phyloP scores from a whole-genome alignment of 2,888 invertebrate genomes.

The Drosophila nigricruria region DNA sequence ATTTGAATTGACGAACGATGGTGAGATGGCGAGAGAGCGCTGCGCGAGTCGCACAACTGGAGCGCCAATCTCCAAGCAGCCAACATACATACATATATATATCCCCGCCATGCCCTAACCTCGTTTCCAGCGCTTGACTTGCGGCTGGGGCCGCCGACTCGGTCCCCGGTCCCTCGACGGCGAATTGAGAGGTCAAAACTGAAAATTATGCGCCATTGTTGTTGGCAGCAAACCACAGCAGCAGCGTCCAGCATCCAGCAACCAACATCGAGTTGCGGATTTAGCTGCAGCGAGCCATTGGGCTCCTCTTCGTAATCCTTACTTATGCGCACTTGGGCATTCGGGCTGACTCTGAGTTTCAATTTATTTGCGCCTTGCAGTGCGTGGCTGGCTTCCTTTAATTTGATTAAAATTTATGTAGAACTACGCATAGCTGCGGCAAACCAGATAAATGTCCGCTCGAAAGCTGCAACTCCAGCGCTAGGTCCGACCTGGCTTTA shows the following conservation, averaged over 20 bases:
- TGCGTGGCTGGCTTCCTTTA: conserved; percentile 69
- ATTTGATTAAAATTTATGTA: conserved; percentile 83
- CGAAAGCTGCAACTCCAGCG: conserved; percentile 12
- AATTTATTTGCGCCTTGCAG: conserved; percentile 65
- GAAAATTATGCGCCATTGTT: conserved; percentile 79
- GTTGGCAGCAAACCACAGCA: conserved; percentile 38
- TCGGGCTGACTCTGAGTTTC: conserved; percentile 36
- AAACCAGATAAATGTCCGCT: conserved; percentile 44
- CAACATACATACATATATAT: neutral
- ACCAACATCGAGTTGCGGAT: conserved; percentile 16
- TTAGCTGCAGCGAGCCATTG: conserved; percentile 24
- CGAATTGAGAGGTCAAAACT: conserved; percentile 82
- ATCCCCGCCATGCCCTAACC: neutral
- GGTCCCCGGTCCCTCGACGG: conserved; percentile 66
- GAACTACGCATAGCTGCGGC: conserved; percentile 42
- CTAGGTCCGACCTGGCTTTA: conserved; percentile 7
- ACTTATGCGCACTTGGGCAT: conserved; percentile 69
- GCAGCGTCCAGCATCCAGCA: conserved; percentile 4
- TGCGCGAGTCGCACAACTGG: conserved; percentile 28
- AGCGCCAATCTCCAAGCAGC: conserved; percentile 30
- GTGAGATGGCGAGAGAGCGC: neutral
- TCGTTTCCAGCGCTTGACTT: neutral
- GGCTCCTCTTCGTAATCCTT: conserved; percentile 66
- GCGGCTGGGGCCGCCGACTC: conserved; percentile 32
- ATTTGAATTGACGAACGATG: conserved; percentile 78